Base-by-base conservation (phyloP, 1,140 invertebrate species). In the honey bee (Apis mellifera) region DNA sequence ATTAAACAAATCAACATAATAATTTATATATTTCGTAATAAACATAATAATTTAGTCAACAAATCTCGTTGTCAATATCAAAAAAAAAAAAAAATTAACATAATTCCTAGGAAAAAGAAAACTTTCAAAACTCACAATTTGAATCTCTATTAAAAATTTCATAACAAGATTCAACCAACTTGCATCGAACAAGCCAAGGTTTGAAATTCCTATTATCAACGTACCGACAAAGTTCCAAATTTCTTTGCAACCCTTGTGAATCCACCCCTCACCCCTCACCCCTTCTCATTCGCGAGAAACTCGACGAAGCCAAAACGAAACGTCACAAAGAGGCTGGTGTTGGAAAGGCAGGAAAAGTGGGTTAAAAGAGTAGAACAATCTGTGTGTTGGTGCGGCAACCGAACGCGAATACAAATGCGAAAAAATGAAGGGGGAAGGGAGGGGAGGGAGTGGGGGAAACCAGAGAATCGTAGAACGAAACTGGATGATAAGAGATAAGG, bases 401-500 rank as follows among this genome's bases (percentile, higher is more conserved):
- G 50, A 42, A 32, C 57, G 52, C 23, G 50, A 17, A 79, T 79
- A 79, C 54, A 77, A 82, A 77, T 77, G 65, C 32, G 48, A 50
- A 57, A 66, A 73, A 26, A 64, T 64, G 17, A 21, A 1, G 54
- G 15, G 15, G 17, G n/a, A n/a, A n/a, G n/a, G n/a, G n/a, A n/a
- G n/a, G n/a, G n/a, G n/a, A n/a, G n/a, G 0, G 42, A 42, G 32
- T 1, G 42, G 9, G 32, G 19, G 26, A 1, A 32, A 64, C 17
- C 23, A 9, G 26, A 9, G 15, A 32, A 15, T 12, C 15, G 26
- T 13, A 13, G 9, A 73, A 42, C 54, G 73, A 26, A 69, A 72
- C 75, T 50, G 50, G 48, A 55, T 26, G 82, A 60, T 75, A 77
- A 69, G 80, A 62, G 54, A 73, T 70, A 73, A 66, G 55, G 60